phyloP scores from a whole-genome alignment of 2,888 invertebrate species.

The Aporophyla lueneburgensis region DNA sequence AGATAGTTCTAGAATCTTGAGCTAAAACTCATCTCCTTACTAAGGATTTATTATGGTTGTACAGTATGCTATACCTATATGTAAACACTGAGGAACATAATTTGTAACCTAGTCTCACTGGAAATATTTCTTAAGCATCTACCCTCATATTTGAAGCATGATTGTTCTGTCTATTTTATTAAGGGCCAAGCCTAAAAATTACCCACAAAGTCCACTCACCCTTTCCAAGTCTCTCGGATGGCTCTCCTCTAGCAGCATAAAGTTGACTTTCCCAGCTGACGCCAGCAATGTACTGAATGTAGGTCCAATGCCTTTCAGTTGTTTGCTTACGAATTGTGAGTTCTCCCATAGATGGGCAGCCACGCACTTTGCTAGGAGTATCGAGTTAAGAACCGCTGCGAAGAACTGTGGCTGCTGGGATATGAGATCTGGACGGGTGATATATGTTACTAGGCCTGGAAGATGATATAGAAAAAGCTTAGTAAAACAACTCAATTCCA shows the following conservation, averaged over 20 bases:
- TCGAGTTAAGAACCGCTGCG: slow-evolving; percentile 90
- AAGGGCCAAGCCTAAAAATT: neutral
- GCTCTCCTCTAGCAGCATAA: slow-evolving; percentile 91
- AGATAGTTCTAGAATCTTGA: neutral
- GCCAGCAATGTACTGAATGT: slow-evolving; percentile 92
- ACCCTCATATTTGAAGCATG: neutral
- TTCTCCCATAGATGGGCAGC: slow-evolving; percentile 94
- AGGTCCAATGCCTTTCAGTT: slow-evolving; percentile 93
- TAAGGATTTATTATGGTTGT: neutral
- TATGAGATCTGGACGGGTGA: slow-evolving; percentile 82
- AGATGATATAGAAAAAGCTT: slow-evolving; percentile 3
- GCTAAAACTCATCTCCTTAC: neutral
- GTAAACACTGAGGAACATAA: neutral
- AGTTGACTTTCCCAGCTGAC: slow-evolving; percentile 92
- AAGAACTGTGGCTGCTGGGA: slow-evolving; percentile 81
- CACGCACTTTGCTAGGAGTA: slow-evolving; percentile 93
- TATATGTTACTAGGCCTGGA: slow-evolving; percentile 91
- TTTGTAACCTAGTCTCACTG: neutral
- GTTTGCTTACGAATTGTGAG: slow-evolving; percentile 92
- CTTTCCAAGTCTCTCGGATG: slow-evolving; percentile 94
- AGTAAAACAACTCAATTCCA: neutral
- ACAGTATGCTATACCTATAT: neutral
- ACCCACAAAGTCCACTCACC: slow-evolving; percentile 80
- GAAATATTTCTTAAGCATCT: neutral
- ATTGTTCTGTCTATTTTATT: neutral